Conservation (phyloP, 1,140 invertebrate genomes). For the Dufourea novaeangliae region DNA sequence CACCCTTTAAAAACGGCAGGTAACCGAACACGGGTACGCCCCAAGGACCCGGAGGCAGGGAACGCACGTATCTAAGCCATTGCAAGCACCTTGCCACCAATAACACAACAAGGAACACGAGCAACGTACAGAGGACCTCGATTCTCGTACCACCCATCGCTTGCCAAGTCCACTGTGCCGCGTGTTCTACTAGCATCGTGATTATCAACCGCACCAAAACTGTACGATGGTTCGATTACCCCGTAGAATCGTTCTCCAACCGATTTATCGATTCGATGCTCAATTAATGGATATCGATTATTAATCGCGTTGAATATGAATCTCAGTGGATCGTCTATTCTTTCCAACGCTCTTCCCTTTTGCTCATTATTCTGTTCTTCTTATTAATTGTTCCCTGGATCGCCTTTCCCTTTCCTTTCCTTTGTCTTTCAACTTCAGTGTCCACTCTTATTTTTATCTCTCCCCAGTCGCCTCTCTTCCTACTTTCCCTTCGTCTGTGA, state of each 20-base stretch:
- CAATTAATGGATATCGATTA: no score
- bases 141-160: conserved; percentile 53
- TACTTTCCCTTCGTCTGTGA: neutral
- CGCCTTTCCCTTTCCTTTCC: neutral
- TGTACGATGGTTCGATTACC: neutral
- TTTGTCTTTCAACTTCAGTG: neutral
- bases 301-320: neutral
- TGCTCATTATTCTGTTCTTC: neutral
- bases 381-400: neutral
- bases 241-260: neutral
- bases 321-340: neutral
- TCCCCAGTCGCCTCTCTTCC: neutral
- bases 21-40: conserved; percentile 92
- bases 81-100: conserved; percentile 80
- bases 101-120: conserved; percentile 83
- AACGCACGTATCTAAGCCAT: conserved; percentile 82
- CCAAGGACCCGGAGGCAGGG: conserved; percentile 92
- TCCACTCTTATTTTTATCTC: neutral
- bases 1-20: conserved; percentile 88
- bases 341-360: neutral
- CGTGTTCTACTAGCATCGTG: conserved; percentile 71
- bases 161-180: conserved; percentile 65
- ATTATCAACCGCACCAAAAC: neutral
- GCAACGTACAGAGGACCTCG: conserved; percentile 68
- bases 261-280: neutral